Base-by-base conservation (phyloP, 2,113 vertebrate genomes). In the Phoenicopterus ruber region DNA sequence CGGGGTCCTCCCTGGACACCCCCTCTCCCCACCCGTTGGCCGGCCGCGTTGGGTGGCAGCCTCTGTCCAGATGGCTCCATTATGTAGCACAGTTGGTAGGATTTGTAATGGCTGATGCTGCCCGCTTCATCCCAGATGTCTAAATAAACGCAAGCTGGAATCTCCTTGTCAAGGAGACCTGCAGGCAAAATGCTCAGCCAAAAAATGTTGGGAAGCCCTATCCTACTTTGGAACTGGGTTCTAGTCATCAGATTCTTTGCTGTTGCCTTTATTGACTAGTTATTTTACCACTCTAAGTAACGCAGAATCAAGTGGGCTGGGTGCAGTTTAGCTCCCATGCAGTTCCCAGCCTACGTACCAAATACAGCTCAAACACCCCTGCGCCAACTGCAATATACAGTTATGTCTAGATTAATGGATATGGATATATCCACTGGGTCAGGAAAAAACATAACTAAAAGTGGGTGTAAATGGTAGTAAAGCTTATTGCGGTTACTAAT, bases 121-220 rank as follows among this genome's bases (percentile, higher is more conserved):
- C 66, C 78, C n/a, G 3, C 66, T 77, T 22, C 79, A 90, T 34
- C 90, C 88, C 90, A 83, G 70, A 69, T 85, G 66, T 36, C 49
- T 4, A 4, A 36, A 74, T 3, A 26, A 91, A 67, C 0, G 6
- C 42, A 5, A 59, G 63, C 47, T 66, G 72, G 34, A 73, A 70
- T n/a, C 0, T 1, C 52, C 85, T 71, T 2, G 2, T 49, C 77
- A 40, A 59, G 87, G 70, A 58, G 57, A 52, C 13, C 74, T 7
- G n/a, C 19, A 2, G 9, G 49, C 49, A 26, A n/a, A 79, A 24
- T 2, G 2, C 7, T 32, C n/a, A 15, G 86, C 77, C 77, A 69
- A 17, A 71, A 58, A 54, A 1, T 0, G 0, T 1, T 42, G 78
- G 65, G 84, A 65, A 78, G 71, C n/a, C 54, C 55, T 29, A 0